phyloP scores from a whole-genome alignment of 2,797 vertebrate species.

The Halcyon chelicuti region DNA sequence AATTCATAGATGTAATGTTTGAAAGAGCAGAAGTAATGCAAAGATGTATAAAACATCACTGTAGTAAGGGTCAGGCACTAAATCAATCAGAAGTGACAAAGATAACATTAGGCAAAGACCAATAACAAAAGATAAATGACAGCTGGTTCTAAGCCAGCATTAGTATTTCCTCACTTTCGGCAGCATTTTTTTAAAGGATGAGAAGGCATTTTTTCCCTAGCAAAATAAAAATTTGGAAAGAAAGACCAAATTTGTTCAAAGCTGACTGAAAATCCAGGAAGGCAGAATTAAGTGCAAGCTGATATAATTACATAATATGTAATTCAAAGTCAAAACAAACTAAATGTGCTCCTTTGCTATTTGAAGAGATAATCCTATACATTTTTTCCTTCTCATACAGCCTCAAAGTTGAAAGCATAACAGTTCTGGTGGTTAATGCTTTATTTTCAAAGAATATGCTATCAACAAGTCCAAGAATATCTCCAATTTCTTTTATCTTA shows the following conservation, averaged over 20 bases:
- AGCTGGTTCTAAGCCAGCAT: background rate
- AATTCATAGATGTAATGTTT: background rate
- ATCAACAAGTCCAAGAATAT: background rate
- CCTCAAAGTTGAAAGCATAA: background rate
- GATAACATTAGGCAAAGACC: background rate
- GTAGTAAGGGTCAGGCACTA: background rate
- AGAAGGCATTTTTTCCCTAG: background rate
- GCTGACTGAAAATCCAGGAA: background rate
- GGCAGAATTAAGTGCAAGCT: background rate
- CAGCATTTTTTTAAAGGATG: background rate
- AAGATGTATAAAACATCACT: background rate
- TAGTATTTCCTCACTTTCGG: background rate
- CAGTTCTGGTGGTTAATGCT: background rate
- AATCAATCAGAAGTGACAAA: background rate
- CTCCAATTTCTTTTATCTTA: background rate
- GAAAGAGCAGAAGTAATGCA: background rate
- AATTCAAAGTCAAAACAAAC: background rate
- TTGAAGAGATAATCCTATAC: background rate
- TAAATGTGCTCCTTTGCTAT: background rate
- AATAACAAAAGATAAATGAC: background rate
- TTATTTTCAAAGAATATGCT: background rate
- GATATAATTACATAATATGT: background rate
- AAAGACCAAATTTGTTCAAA: background rate
- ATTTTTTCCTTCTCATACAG: background rate
- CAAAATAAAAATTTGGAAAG: background rate